Conservation (phyloP, 37 sponge, comb jelly and placozoan species). For the Oscarella lobularis region DNA sequence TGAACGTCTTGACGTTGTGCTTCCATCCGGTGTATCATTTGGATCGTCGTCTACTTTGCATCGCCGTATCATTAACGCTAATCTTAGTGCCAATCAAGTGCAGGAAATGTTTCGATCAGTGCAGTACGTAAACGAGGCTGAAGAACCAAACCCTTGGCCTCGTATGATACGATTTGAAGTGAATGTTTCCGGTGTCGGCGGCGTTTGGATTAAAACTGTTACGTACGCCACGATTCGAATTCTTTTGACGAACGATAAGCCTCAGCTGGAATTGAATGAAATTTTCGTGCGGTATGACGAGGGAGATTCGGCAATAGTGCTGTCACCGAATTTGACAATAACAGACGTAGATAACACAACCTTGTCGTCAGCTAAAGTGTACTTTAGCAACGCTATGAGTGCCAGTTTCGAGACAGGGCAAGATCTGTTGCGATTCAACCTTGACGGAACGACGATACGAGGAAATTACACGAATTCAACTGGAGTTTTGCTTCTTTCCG, state of each 20-base stretch:
- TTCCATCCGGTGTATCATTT: background rate
- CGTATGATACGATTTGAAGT: background rate
- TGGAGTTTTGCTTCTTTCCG: background rate
- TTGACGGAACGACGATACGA: background rate
- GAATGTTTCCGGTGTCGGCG: background rate
- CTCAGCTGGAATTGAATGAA: background rate
- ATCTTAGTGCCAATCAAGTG: background rate
- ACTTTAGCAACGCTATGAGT: background rate
- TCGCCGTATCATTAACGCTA: background rate
- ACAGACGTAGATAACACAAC: background rate
- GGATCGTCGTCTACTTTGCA: background rate
- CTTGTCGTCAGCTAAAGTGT: background rate
- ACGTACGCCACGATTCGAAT: background rate
- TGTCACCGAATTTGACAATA: background rate
- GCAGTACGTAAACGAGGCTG: background rate
- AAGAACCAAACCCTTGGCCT: background rate
- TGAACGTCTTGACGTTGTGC: background rate
- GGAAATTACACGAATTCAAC: background rate
- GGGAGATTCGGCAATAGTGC: background rate
- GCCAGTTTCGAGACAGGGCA: background rate
- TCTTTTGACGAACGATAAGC: background rate
- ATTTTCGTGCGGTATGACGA: background rate
- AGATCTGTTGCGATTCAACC: background rate
- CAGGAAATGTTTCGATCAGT: background rate
- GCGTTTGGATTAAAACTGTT: background rate